A percentile compares a stretch with the other conserved stretches of the same genome.
These are phyloP conservation scores for Diprion similis DNA, from an alignment of 1,140 invertebrate species.

Conservation along the genomic window DNA sequence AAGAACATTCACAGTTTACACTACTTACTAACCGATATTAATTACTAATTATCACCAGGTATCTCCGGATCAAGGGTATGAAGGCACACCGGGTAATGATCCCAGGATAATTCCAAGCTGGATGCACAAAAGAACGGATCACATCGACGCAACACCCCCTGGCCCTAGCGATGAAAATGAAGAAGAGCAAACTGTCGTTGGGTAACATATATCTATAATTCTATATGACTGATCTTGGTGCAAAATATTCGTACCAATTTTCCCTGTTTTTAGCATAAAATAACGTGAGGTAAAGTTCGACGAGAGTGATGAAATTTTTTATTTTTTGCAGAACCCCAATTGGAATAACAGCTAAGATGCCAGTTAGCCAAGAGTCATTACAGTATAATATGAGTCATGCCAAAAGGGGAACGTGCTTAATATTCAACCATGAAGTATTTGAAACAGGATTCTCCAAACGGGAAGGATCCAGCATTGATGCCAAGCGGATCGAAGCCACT, in stretches of 20 bases:
- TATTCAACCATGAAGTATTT: conserved; percentile 78
- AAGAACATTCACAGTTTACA: background rate
- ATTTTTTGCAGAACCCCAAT: background rate
- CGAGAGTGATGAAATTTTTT: background rate
- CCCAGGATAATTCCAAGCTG: conserved; percentile 29
- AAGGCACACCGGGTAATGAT: conserved; percentile 26
- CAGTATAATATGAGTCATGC: conserved; percentile 73
- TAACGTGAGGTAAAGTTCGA: conserved; percentile 12
- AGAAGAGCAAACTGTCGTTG: background rate
- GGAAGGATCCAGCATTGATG: conserved; percentile 45
- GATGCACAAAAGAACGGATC: conserved; percentile 21
- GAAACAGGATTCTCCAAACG: conserved; percentile 42
- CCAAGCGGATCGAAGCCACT: conserved; percentile 37
- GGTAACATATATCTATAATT: background rate
- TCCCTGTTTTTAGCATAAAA: conserved; percentile 16
- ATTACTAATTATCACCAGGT: conserved; percentile 19
- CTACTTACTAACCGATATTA: conserved; percentile 12
- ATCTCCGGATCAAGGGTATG: conserved; percentile 33
- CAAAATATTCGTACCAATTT: conserved; percentile 12
- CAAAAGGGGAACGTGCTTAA: conserved; percentile 72
- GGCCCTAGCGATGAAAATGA: conserved; percentile 10
- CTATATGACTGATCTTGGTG: conserved; percentile 14
- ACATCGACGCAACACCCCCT: conserved; percentile 24
- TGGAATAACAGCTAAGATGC: conserved; percentile 30
- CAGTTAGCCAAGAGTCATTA: conserved; percentile 47